These are phyloP conservation scores for Rhinophrynus dorsalis DNA, from an alignment of 2,797 vertebrate genomes.

Conservation along the genomic window DNA sequence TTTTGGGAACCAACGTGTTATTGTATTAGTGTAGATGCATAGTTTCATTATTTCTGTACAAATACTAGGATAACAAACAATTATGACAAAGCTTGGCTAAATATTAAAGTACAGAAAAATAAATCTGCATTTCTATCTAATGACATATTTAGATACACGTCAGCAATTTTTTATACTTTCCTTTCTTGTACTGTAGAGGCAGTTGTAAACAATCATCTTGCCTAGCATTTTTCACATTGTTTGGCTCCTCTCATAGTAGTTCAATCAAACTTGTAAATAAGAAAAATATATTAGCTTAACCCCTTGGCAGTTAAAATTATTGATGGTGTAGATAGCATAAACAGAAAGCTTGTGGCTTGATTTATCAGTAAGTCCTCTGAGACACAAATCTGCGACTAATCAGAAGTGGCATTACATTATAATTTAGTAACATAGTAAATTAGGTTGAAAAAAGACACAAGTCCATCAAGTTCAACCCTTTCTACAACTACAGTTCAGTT, in stretches of 20 bases:
- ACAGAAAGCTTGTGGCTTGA: no score
- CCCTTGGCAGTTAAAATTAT: no score
- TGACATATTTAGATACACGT: conserved; percentile 19
- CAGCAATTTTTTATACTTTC: conserved; percentile 15
- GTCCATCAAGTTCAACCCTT: no score
- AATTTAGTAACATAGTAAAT: no score
- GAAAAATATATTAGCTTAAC: background rate
- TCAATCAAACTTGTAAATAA: background rate
- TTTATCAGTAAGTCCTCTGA: no score
- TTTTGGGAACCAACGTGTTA: no score
- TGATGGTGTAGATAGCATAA: no score
- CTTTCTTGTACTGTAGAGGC: background rate
- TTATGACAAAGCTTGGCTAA: conserved; percentile 2
- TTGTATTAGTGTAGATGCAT: background rate
- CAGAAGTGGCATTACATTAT: no score
- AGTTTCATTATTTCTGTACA: background rate
- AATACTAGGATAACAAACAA: conserved; percentile 14
- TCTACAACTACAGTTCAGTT: no score
- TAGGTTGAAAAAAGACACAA: no score
- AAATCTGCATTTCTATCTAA: conserved; percentile 24
- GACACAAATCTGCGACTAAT: no score
- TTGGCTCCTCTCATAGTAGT: background rate
- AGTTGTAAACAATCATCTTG: background rate
- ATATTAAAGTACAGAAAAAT: conserved; percentile 19
- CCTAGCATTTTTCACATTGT: conserved; percentile 11